A percentile compares a stretch with the other conserved stretches of the same genome.
Evolutionary conservation across 1,140 invertebrate species (phyloP).

Genomic region (Sycophila sp.): DNA sequence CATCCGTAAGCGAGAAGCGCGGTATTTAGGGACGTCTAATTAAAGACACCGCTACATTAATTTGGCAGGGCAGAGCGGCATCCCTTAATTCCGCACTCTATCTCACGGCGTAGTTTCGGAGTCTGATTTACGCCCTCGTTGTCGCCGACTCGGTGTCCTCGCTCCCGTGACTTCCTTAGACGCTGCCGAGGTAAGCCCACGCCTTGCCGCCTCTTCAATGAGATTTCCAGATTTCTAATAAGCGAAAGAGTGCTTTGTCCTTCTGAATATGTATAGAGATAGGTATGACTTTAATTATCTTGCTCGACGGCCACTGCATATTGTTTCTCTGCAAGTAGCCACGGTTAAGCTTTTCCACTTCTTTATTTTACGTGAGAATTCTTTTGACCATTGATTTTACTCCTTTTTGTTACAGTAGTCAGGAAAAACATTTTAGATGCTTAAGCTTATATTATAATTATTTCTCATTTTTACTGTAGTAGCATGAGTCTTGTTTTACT

Average conservation of each 20-base stretch:
- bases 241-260: not conserved
- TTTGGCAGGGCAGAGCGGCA: constrained; percentile 35
- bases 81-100: constrained; percentile 49
- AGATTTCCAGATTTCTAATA: constrained; percentile 7
- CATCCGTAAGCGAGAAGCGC: not conserved
- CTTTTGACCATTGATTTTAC: too few relatives aligned
- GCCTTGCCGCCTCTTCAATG: not conserved
- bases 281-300: too few relatives aligned
- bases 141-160: constrained; percentile 24
- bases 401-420: too few relatives aligned
- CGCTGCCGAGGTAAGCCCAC: not conserved
- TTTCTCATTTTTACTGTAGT: too few relatives aligned
- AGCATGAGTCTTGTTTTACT: too few relatives aligned
- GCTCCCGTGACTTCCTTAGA: not conserved
- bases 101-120: constrained; percentile 41
- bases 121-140: constrained; percentile 52
- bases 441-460: too few relatives aligned
- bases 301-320: too few relatives aligned
- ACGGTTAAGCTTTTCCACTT: too few relatives aligned
- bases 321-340: too few relatives aligned
- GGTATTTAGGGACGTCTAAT: constrained; percentile 48
- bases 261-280: too few relatives aligned
- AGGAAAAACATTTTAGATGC: too few relatives aligned
- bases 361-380: too few relatives aligned
- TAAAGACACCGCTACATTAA: constrained; percentile 50